Evolutionary conservation across 2,113 vertebrate species (phyloP), one percentile per base, ranked within the genome.

Genomic region (Ammodytes marinus): DNA sequence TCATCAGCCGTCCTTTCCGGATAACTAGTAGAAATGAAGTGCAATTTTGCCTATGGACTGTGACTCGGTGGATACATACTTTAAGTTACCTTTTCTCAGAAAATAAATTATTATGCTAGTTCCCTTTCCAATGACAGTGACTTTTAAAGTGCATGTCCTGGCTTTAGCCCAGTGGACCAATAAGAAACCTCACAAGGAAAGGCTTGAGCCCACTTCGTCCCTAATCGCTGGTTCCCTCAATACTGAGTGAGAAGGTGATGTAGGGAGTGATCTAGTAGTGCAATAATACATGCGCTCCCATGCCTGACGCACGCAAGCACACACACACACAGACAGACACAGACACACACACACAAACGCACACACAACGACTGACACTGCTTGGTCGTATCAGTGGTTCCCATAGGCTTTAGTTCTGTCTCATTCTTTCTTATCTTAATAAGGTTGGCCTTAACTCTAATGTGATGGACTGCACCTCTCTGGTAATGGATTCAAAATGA

Each of bases 391-490:
- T 90, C 69, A 37, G 42, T 42, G 14, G 52, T 57, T 79, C 72
- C 77, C 69, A 82, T 11, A 81, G 67, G 79, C 59, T 75, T 74
- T 11, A 57, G 64, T 66, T 73, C 76, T 55, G 72, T 77, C 81
- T 86, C 55, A 80, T 79, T 87, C 76, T 55, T 57, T 69, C 84
- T 90, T 92, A 94, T 93, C 91, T 91, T 92, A 92, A 93, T 92
- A 89, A 88, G 87, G 74, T 88, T 80, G 77, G 64, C 77, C 70
- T 84, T 81, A 82, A 82, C 77, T 83, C 79, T 72, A 55, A 69
- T 69, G 83, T 79, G 83, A 91, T 83, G 80, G 82, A 89, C 82
- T 77, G 85, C 73, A 68, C 74, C 72, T 82, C 78, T 58, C 67
- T 13, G 55, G 65, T 83, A 87, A 90, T 82, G 85, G 73, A 82